These are phyloP conservation scores for Magallana gigas DNA, from an alignment of 1,140 invertebrate genomes.

Conservation along the genomic window DNA sequence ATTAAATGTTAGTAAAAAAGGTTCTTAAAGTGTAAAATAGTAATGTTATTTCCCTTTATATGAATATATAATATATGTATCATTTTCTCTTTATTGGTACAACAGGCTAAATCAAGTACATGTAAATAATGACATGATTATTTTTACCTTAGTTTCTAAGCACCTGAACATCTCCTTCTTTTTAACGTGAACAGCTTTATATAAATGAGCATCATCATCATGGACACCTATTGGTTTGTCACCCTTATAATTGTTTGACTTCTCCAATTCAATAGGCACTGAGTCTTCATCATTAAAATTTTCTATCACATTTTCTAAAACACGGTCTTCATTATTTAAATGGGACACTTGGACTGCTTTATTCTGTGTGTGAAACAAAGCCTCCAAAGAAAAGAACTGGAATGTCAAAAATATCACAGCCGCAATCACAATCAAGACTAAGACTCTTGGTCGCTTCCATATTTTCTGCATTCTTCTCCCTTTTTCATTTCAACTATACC, in stretches of 20 bases:
- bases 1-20: too few species aligned
- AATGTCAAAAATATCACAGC: slow-evolving; percentile 53
- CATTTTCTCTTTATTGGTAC: too few species aligned
- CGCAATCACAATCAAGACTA: slow-evolving; percentile 41
- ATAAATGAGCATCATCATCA: slow-evolving; percentile 36
- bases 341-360: neutral
- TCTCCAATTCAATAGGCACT: neutral
- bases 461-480: slow-evolving; percentile 41
- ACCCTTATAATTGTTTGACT: neutral
- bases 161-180: slow-evolving; percentile 33
- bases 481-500: neutral
- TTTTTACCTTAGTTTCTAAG: slow-evolving; percentile 15
- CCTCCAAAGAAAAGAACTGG: slow-evolving; percentile 51
- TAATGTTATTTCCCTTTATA: too few species aligned
- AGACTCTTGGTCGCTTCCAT: slow-evolving; percentile 31
- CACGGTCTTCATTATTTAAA: slow-evolving; percentile 3
- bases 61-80: too few species aligned
- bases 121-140: slow-evolving; percentile 1
- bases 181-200: slow-evolving; percentile 7
- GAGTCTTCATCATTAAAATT: neutral
- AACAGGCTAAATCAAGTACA: too few species aligned
- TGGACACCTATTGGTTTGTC: slow-evolving; percentile 38
- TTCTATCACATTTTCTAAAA: slow-evolving; percentile 28
- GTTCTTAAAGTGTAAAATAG: too few species aligned
- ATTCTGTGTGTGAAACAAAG: slow-evolving; percentile 17